phyloP scores from a whole-genome alignment of 2,888 invertebrate genomes.

The Autographa gamma region DNA sequence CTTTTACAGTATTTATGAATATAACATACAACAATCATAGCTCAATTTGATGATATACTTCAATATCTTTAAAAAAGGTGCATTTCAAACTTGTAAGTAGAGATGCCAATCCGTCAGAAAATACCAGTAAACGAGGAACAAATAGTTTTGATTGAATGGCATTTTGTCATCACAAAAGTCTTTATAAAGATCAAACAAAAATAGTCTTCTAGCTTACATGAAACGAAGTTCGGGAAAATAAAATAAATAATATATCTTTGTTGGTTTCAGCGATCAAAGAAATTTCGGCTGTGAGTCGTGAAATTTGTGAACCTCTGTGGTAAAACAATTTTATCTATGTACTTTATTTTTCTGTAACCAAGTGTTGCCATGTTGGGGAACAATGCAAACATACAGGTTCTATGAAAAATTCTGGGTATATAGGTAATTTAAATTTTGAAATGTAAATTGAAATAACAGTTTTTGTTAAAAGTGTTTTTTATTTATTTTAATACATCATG shows the following conservation, averaged over 20 bases:
- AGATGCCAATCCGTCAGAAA: background rate
- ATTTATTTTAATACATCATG: too few species aligned
- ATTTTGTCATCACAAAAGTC: background rate
- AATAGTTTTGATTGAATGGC: background rate
- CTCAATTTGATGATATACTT: too few species aligned
- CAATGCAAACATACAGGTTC: background rate
- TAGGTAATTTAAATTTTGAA: too few species aligned
- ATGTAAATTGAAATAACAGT: too few species aligned
- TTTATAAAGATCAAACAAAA: background rate
- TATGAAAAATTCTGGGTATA: background rate
- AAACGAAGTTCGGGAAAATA: conserved; percentile 8
- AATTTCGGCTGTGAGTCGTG: conserved; percentile 9
- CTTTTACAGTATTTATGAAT: too few species aligned
- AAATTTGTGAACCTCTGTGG: background rate
- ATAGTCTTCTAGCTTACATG: background rate
- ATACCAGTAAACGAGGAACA: background rate
- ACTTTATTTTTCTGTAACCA: conserved; percentile 12
- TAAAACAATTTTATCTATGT: conserved; percentile 16
- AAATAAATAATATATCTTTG: conserved; percentile 11
- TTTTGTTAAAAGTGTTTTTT: too few species aligned
- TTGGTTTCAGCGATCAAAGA: conserved; percentile 24
- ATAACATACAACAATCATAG: too few species aligned
- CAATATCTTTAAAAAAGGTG: too few species aligned
- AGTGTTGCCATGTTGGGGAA: background rate
- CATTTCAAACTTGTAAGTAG: too few species aligned